Conservation (phyloP, 2,888 invertebrate genomes). For the Magallana nippona region DNA sequence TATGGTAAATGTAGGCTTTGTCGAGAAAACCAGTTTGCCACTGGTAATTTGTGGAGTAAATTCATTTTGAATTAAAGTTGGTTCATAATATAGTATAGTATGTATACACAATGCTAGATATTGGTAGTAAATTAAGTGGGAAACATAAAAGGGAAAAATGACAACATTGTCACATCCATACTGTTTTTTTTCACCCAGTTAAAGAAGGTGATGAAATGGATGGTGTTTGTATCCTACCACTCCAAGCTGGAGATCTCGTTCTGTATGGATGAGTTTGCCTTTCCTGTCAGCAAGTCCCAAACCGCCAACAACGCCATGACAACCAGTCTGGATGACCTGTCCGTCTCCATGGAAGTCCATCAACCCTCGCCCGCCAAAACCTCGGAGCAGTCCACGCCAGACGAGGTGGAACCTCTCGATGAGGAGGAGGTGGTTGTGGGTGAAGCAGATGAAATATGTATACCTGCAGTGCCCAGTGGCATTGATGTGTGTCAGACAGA, state of each 20-base stretch:
- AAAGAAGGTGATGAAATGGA: slow-evolving; percentile 90
- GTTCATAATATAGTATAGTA: too few relatives aligned
- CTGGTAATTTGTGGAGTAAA: neutral
- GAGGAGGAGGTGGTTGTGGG: slow-evolving; percentile 1
- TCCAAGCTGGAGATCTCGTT: slow-evolving; percentile 95
- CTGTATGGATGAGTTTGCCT: slow-evolving; percentile 91
- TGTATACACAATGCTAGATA: too few relatives aligned
- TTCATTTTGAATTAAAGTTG: too few relatives aligned
- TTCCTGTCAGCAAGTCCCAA: slow-evolving; percentile 80
- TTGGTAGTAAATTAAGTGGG: too few relatives aligned
- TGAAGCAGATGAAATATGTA: neutral
- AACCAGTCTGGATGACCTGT: slow-evolving; percentile 18
- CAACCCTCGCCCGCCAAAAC: neutral
- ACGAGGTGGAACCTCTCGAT: neutral
- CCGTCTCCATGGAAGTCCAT: slow-evolving; percentile 9
- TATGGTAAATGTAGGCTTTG: too few relatives aligned
- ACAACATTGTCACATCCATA: neutral
- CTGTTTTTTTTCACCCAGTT: slow-evolving; percentile 81
- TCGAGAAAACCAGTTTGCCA: too few relatives aligned
- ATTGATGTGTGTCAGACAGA: neutral
- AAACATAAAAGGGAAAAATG: too few relatives aligned
- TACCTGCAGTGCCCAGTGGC: neutral
- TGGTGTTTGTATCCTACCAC: slow-evolving; percentile 92
- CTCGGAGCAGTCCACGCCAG: neutral
- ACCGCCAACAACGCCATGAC: neutral